phyloP scores from a whole-genome alignment of 2,797 vertebrate species.

The Geotrypetes seraphini region DNA sequence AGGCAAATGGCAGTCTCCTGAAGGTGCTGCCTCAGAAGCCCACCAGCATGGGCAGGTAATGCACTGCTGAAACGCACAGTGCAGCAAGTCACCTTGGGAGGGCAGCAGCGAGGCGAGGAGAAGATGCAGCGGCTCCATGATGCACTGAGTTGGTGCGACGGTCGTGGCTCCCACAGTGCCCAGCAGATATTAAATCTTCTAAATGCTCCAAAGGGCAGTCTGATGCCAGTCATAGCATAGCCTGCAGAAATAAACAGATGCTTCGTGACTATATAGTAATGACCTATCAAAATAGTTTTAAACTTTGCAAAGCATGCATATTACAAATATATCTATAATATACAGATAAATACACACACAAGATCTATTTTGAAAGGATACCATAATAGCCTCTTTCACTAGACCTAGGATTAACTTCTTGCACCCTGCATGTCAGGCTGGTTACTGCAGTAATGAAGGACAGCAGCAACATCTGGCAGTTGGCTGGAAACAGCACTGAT shows the following conservation, averaged over 20 bases:
- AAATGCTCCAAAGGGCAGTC: slow-evolving; percentile 33
- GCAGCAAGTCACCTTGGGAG: slow-evolving; percentile 20
- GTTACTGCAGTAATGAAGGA: too few species aligned
- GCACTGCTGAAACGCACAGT: slow-evolving; percentile 19
- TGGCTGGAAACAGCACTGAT: too few species aligned
- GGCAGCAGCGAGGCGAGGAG: slow-evolving; percentile 31
- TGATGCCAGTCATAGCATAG: slow-evolving; percentile 38
- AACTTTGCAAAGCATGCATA: too few species aligned
- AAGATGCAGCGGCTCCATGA: slow-evolving; percentile 32
- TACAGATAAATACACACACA: too few species aligned
- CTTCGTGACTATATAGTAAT: too few species aligned
- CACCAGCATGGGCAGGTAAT: slow-evolving; percentile 25
- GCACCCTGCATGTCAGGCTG: too few species aligned
- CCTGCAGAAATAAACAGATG: slow-evolving; percentile 33
- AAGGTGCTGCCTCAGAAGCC: slow-evolving; percentile 28
- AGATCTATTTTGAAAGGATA: too few species aligned
- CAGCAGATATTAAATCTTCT: slow-evolving; percentile 42
- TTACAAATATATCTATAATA: too few species aligned
- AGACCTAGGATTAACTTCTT: too few species aligned
- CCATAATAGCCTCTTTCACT: too few species aligned
- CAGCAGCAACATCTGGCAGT: too few species aligned
- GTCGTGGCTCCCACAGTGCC: slow-evolving; percentile 37
- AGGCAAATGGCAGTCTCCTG: slow-evolving; percentile 35
- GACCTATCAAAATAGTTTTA: too few species aligned
- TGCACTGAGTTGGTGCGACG: slow-evolving; percentile 18